phyloP scores from a whole-genome alignment of 2,113 vertebrate genomes.

The Plotosus lineatus region DNA sequence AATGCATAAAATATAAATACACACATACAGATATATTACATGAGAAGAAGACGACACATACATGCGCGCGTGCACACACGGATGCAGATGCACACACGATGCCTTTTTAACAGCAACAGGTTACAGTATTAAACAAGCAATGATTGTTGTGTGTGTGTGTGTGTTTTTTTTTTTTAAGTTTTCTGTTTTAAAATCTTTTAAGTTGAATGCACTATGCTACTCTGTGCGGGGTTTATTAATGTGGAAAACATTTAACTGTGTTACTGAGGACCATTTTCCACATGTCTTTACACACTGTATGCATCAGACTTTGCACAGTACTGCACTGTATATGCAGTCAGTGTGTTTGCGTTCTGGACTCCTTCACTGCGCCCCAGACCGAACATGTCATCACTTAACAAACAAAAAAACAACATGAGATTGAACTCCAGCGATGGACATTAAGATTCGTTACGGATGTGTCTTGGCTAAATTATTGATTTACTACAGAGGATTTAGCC shows the following conservation, averaged over 20 bases:
- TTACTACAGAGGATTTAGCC: background rate
- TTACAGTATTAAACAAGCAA: too few species aligned
- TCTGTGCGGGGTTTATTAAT: background rate
- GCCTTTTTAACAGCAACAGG: too few species aligned
- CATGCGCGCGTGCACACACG: too few species aligned
- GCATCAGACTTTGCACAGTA: background rate
- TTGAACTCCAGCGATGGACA: background rate
- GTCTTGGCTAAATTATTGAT: constrained; percentile 9
- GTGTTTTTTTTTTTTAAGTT: too few species aligned
- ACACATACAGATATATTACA: too few species aligned
- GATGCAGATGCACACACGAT: too few species aligned
- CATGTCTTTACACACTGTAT: background rate
- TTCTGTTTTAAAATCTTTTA: too few species aligned
- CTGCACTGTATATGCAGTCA: background rate
- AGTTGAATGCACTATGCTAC: background rate
- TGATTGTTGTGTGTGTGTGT: too few species aligned
- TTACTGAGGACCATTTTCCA: background rate
- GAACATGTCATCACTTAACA: background rate
- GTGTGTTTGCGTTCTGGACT: background rate
- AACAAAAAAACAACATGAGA: background rate
- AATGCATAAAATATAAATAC: too few species aligned
- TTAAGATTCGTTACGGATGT: background rate
- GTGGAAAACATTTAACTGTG: background rate
- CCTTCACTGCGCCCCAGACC: background rate
- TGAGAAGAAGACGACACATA: too few species aligned